Conservation (phyloP, 2,888 invertebrate species). For the Pyrgus malvae region DNA sequence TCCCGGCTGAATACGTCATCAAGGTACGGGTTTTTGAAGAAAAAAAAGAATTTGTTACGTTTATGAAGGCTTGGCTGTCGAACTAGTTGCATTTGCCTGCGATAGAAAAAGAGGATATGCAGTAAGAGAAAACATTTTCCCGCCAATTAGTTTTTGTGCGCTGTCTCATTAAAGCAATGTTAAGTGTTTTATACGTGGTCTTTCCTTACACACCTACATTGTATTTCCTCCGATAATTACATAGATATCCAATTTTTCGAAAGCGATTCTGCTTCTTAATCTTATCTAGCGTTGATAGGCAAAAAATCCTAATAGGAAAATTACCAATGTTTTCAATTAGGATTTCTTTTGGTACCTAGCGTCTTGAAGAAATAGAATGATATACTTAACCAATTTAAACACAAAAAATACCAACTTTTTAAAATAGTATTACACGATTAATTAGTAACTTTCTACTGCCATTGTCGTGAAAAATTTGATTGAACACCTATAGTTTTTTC, state of each 20-base stretch:
- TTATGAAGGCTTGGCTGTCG: conserved; percentile 18
- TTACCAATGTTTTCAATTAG: too few relatives aligned
- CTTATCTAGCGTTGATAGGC: not conserved
- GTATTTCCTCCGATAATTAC: not conserved
- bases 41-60: conserved; percentile 15
- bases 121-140: conserved; percentile 16
- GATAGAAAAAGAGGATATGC: conserved; percentile 22
- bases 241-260: not conserved
- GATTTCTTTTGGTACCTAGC: too few relatives aligned
- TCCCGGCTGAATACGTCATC: conserved; percentile 31
- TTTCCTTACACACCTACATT: conserved; percentile 5
- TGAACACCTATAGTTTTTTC: too few relatives aligned
- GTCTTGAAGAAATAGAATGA: too few relatives aligned
- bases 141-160: conserved; percentile 15
- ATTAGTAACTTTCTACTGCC: too few relatives aligned
- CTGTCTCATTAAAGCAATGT: conserved; percentile 19
- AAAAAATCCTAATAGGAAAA: too few relatives aligned
- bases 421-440: too few relatives aligned
- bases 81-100: conserved; percentile 16
- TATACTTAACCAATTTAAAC: too few relatives aligned
- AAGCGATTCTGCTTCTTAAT: too few relatives aligned
- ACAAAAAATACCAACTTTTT: too few relatives aligned
- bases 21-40: not conserved
- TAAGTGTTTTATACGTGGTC: not conserved
- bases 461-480: too few relatives aligned